A percentile compares a stretch with the other conserved stretches of the same genome.
Conservation (phyloP, 2,113 vertebrate species). For the Pipa parva region DNA sequence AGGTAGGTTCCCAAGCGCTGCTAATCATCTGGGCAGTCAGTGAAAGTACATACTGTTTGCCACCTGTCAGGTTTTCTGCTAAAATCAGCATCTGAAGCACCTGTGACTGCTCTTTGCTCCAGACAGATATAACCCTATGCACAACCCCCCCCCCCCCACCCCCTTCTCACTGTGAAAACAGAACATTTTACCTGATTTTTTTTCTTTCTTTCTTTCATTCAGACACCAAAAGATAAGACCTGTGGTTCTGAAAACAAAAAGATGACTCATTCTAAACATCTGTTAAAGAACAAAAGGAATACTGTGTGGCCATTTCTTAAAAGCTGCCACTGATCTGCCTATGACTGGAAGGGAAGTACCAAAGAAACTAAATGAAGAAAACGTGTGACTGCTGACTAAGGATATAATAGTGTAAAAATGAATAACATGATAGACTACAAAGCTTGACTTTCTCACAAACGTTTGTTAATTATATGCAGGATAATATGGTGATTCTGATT, state of each 20-base stretch:
- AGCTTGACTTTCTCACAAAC: no score
- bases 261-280: slow-evolving; percentile 9
- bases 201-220: slow-evolving; percentile 7
- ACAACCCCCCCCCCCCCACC: not conserved
- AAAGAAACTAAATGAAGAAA: no score
- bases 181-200: not conserved
- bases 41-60: slow-evolving; percentile 25
- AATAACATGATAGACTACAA: no score
- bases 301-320: slow-evolving; percentile 9
- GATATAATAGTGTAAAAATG: no score
- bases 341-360: no score
- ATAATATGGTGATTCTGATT: no score
- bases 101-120: slow-evolving; percentile 6
- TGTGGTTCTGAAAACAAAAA: not conserved
- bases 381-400: no score
- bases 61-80: slow-evolving; percentile 15
- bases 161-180: slow-evolving; percentile 19
- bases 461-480: no score
- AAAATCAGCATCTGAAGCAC: slow-evolving; percentile 7
- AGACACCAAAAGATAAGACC: slow-evolving; percentile 36
- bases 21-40: slow-evolving; percentile 23
- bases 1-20: slow-evolving; percentile 5
- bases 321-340: not conserved
- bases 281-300: slow-evolving; percentile 16
- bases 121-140: slow-evolving; percentile 28